Percentiles rank a stretch among this genome's conserved stretches.
Conservation (phyloP, 2,888 invertebrate genomes). For the Himalopsyche japonica region DNA sequence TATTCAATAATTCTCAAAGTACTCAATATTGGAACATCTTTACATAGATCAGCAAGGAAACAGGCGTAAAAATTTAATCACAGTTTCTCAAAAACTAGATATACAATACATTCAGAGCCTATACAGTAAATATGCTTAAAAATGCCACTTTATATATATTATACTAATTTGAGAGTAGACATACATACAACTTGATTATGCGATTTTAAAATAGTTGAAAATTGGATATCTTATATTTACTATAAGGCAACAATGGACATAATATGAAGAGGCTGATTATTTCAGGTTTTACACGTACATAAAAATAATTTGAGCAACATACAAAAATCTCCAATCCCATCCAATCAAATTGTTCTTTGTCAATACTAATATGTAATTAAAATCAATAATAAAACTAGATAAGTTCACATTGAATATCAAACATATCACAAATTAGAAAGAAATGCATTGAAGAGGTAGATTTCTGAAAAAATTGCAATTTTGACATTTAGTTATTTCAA, state of each 20-base stretch:
- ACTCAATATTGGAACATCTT: too few relatives aligned
- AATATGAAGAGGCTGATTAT: background rate
- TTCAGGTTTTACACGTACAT: background rate
- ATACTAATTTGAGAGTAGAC: background rate
- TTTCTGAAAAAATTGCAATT: background rate
- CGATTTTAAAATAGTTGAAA: background rate
- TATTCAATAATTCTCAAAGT: too few relatives aligned
- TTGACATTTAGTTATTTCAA: background rate
- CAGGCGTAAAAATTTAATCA: background rate
- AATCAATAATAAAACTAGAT: background rate
- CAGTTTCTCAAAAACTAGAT: background rate
- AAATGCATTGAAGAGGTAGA: background rate
- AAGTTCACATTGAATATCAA: background rate
- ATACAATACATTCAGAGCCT: background rate
- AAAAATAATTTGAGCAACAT: background rate
- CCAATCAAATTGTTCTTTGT: background rate
- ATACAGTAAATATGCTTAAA: background rate
- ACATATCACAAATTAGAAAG: background rate
- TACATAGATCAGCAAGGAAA: too few relatives aligned
- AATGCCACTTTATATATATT: background rate
- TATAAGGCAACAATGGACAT: background rate
- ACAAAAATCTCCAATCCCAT: background rate
- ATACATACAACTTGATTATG: background rate
- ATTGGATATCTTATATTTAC: background rate
- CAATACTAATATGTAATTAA: background rate